Evolutionary conservation across 1,140 invertebrate genomes (phyloP).

Genomic region (Glomeris maerens): DNA sequence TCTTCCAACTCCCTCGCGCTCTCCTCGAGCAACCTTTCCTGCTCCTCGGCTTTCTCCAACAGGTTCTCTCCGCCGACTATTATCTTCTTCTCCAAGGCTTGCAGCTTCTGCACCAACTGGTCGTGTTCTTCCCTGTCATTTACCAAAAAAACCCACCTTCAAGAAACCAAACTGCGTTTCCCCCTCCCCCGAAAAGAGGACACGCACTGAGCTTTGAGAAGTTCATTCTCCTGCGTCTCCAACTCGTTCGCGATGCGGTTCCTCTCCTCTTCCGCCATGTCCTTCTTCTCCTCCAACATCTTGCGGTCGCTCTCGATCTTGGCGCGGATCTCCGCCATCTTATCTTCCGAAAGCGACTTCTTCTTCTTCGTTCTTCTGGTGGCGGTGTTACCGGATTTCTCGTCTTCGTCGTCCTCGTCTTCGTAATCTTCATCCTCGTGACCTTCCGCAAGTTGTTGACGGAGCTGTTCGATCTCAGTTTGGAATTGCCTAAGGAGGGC

Average conservation of each 20-base stretch:
- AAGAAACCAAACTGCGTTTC: neutral
- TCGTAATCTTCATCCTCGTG: conserved; percentile 9
- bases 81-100: conserved; percentile 85
- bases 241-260: conserved; percentile 41
- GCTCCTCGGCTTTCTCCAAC: conserved; percentile 89
- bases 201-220: conserved; percentile 37
- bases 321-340: conserved; percentile 32
- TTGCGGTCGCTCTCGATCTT: conserved; percentile 38
- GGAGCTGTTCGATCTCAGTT: conserved; percentile 85
- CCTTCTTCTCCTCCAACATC: conserved; percentile 35
- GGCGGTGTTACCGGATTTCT: too few relatives aligned
- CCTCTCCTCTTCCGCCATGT: conserved; percentile 50
- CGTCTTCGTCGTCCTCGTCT: conserved; percentile 19
- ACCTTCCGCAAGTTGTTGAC: conserved; percentile 63
- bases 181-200: neutral
- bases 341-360: conserved; percentile 29
- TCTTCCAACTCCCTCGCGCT: conserved; percentile 80
- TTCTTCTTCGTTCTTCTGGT: conserved; percentile 19
- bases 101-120: conserved; percentile 63
- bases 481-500: conserved; percentile 89
- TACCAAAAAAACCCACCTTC: neutral
- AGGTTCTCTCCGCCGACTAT: conserved; percentile 96
- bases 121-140: conserved; percentile 39
- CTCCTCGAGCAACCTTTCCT: conserved; percentile 77
- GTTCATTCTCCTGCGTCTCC: conserved; percentile 36